Evolutionary conservation across 2,888 invertebrate genomes (phyloP), one percentile per base, ranked within the genome.

Genomic region (Drosophila fungiperda): DNA sequence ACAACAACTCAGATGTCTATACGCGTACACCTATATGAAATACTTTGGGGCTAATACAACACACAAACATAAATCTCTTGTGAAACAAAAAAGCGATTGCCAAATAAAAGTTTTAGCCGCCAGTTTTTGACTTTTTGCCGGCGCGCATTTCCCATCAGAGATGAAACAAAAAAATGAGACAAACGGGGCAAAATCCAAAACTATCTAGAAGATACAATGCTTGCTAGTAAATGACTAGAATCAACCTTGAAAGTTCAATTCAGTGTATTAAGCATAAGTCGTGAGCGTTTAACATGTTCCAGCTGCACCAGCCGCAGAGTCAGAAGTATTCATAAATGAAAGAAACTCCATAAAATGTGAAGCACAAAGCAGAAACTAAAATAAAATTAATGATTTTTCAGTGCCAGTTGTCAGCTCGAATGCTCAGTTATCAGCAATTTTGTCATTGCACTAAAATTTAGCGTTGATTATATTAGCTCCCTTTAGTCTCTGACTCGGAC

Each of bases 401-500:
- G 55, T 42, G n/a, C 35, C 35, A 50, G 58, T 73, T 57, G 59
- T 49, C 45, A 64, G 61, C 58, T 33, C 40, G 32, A 49, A 55
- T 76, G 80, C 50, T 73, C 70, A 84, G 84, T 89, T 88, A 87
- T 82, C 82, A 82, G 80, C 76, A 88, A 88, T 87, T 87, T 87
- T 87, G 88, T 89, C 88, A 87, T 87, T 89, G 88, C 86, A 69
- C 77, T 66, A 62, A 82, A 64, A 63, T 87, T 87, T 79, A 87
- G 79, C 85, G 77, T 81, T 85, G 80, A 87, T 89, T 89, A 82
- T 73, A 70, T 65, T 69, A 65, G 64, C 72, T 68, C 49, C 66
- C 55, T 33, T 45, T 2, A 12, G 38, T 48, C 35, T 9, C 50
- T 35, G 35, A 42, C 52, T 26, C 15, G 8, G 23, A 23, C 52